Base-by-base conservation (phyloP, 1,140 invertebrate genomes). In the Maniola jurtina region DNA sequence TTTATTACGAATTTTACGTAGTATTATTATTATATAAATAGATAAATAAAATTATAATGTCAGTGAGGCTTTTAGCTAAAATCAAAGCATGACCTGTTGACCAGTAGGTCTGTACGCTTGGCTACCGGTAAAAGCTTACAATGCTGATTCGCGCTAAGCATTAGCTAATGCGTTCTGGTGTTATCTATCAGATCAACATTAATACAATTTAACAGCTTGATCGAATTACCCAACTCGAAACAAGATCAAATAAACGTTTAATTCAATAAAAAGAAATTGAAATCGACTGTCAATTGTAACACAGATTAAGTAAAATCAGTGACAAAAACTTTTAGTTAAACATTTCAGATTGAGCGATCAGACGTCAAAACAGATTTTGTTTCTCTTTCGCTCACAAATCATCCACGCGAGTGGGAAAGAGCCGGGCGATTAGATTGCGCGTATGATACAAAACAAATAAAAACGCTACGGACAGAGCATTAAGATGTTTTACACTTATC, bases 401-500 rank as follows among this genome's bases (percentile, higher is more conserved):
- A 25, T 10, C 36, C 38, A 14, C 42, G 59, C 38, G 11, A 35
- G 66, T 42, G 14, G 68, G 74, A 79, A 71, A 70, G 62, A 66
- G 73, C 72, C 50, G 40, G 70, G 58, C 61, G 78, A 82, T 83
- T 80, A 81, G 77, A 83, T 80, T 59, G 72, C 58, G 66, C 25
- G 25, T 25, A 73, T 63, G 62, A 68, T 55, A 73, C 79, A 85
- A 87, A 89, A 86, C 85, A 86, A 89, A 89, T 79, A 89, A 83
- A 82, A 86, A 84, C 74, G 81, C 78, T 81, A 77, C 77, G 75
- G 73, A 65, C 75, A 78, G 81, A 77, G 84, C 87, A 89, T 89
- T 89, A 89, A 88, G 87, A 88, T 81, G 80, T 84, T 86, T 81
- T 83, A 87, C 81, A 85, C 79, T 86, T 84, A 85, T 81, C 83